phyloP scores from a whole-genome alignment of 2,113 vertebrate genomes.

The Leiothrix lutea region DNA sequence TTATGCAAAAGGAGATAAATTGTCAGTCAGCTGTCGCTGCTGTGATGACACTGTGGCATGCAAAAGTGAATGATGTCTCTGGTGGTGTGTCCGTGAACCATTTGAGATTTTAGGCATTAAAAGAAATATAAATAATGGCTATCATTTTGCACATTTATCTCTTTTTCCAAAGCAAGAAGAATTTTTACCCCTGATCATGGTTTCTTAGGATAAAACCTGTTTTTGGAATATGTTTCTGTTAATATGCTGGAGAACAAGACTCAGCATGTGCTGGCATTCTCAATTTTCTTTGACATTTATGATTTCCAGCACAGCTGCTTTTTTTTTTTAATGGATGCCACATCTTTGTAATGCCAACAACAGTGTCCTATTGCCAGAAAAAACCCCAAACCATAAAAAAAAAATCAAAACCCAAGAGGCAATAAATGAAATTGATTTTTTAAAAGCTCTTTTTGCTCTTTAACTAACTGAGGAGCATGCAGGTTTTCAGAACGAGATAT shows the following conservation, averaged over 20 bases:
- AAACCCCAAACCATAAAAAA: background rate
- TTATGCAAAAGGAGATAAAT: background rate
- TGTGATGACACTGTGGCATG: background rate
- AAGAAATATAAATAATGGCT: background rate
- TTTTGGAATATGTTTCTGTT: background rate
- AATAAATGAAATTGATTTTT: background rate
- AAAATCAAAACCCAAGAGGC: background rate
- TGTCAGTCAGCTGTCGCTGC: background rate
- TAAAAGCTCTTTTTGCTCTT: background rate
- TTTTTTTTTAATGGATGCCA: background rate
- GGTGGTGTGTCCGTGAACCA: background rate
- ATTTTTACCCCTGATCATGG: background rate
- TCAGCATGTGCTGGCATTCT: constrained; percentile 1
- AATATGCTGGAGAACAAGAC: background rate
- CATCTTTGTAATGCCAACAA: background rate
- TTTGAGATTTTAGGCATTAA: background rate
- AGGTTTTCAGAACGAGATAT: background rate
- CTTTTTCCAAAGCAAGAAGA: background rate
- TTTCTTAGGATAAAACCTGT: background rate
- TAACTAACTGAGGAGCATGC: background rate
- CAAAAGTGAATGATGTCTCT: background rate
- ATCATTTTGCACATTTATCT: background rate
- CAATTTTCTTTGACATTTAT: constrained; percentile 34
- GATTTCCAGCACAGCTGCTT: background rate
- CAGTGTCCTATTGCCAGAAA: background rate